Evolutionary conservation across 2,797 vertebrate species (phyloP), one percentile per base, ranked within the genome.

Genomic region (Champsocephalus gunnari): DNA sequence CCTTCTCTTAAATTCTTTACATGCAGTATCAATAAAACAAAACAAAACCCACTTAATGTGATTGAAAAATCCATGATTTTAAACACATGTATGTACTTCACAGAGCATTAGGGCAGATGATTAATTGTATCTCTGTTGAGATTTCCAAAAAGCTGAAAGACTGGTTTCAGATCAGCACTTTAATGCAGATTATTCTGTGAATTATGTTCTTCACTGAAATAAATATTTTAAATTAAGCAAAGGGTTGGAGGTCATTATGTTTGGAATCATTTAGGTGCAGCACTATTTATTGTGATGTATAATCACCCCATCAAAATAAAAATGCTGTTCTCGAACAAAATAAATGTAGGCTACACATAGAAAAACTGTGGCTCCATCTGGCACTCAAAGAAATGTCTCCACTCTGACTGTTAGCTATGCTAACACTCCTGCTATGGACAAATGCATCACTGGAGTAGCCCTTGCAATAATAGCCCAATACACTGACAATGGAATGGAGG

Each of bases 201-300:
- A 68, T 73, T 28, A 5, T 59, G 24, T 19, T 61, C 7, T 53
- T 60, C 0, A 9, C 2, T 51, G 12, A 66, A 85, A 63, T 66
- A 79, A 81, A 81, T n/a, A 5, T 71, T 60, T 5, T 60, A 68
- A 38, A 38, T 56, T 12, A 61, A 3, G 12, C 10, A 62, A 44
- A 21, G 12, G 6, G 51, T 65, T 34, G 8, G 38, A 12, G 34
- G 28, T 60, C 2, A 32, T 28, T 38, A 12, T 13, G 8, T 62
- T 61, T 49, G 11, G 13, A 19, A 17, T 28, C 1, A 38, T 50
- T 53, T 44, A 43, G 17, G 1, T 49, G 13, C 21, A 10, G 12
- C 50, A 53, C 11, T 47, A 11, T 19, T 60, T 34, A 21, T 28
- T 2, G 43, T 17, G 17, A 51, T 2, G 10, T 38, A 51, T 14